Base-by-base conservation (phyloP, 1,140 invertebrate genomes). In the Aphaenogaster rudis region DNA sequence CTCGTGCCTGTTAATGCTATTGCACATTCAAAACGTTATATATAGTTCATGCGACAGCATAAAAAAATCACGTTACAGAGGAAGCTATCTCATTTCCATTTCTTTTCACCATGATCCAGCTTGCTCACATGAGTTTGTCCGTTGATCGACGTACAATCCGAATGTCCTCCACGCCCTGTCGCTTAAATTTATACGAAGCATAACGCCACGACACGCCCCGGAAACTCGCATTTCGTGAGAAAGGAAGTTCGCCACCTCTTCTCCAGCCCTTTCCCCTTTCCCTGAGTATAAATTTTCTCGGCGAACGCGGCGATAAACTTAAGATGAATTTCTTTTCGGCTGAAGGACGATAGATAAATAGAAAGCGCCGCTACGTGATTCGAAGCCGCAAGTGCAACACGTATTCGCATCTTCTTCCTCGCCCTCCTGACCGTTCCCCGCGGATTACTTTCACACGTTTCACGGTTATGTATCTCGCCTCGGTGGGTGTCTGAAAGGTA, bases 181-280 rank as follows among this genome's bases (percentile, higher is more conserved):
- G 69, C 42, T 84, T 33, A 84, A 69, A 84, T 84, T 84, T 84
- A 74, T 84, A 74, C 80, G 42, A 6, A 48, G 54, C 54, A 84
- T 84, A 84, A 84, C 17, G 52, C 52, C 67, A 13, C 36, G 69
- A 74, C 80, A 84, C 80, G 80, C 80, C 80, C 80, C 80, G 80
- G 80, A 84, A 84, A 76, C 69, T 84, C 80, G 54, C 54, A 74
- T 76, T 84, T 84, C 80, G 54, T 84, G 80, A 84, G 80, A 84
- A 84, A 84, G 80, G 80, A 84, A 84, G 54, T 59, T 61, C 80
- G 39, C n/a, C 33, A 39, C 42, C 8, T 17, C 8, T 3, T 33
- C 13, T 33, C 13, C n/a, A 1, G 28, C n/a, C 36, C 39, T 48
- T n/a, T 21, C 7, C 39, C 45, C 52, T 72, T 57, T 36, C 36